These are phyloP conservation scores for Limnephilus rhombicus DNA, from an alignment of 2,888 invertebrate species.

Conservation along the genomic window DNA sequence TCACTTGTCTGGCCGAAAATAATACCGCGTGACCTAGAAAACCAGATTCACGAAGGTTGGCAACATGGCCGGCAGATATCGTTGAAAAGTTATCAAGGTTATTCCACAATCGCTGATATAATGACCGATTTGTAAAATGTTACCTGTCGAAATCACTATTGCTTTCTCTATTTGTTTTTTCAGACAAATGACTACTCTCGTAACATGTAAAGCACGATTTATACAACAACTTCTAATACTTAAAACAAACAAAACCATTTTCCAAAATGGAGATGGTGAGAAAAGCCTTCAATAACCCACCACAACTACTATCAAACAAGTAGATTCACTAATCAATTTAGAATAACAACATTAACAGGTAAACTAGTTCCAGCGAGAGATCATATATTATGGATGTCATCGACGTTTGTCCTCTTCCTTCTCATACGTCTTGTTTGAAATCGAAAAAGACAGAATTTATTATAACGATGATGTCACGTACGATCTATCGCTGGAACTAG, in stretches of 20 bases:
- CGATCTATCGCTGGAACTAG: too few species aligned
- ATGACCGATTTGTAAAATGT: not conserved
- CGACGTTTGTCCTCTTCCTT: too few species aligned
- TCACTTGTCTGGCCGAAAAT: conserved; percentile 17
- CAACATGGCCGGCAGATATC: not conserved
- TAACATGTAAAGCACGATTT: too few species aligned
- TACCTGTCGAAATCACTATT: not conserved
- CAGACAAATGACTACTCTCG: too few species aligned
- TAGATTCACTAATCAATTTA: not conserved
- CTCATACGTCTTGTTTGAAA: too few species aligned
- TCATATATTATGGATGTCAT: too few species aligned
- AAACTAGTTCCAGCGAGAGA: not conserved
- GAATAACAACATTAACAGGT: not conserved
- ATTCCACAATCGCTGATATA: not conserved
- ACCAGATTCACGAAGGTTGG: conserved; percentile 4
- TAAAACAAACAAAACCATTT: not conserved
- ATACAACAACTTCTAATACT: not conserved
- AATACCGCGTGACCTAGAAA: conserved; percentile 24
- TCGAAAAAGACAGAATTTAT: too few species aligned
- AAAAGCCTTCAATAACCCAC: not conserved
- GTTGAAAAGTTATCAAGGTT: conserved; percentile 12
- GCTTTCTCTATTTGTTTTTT: too few species aligned
- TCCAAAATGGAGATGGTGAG: not conserved
- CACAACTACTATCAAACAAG: not conserved
- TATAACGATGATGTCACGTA: too few species aligned